Evolutionary conservation across 2,888 invertebrate species (phyloP).

Genomic region (Eucriotettix oculatus): DNA sequence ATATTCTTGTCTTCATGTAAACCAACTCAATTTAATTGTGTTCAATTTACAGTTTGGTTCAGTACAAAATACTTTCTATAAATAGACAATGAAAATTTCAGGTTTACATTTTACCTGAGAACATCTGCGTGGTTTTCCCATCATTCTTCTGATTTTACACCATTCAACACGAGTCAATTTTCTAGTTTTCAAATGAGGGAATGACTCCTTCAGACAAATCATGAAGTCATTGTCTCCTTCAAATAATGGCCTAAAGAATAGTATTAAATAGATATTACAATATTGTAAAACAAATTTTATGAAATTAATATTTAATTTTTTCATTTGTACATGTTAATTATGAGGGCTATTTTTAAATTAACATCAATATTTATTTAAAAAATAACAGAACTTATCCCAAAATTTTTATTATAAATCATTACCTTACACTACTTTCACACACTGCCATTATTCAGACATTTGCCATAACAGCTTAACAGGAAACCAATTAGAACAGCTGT

Average conservation of each 20-base stretch:
- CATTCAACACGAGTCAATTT: slow-evolving; percentile 81
- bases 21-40: no score
- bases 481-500: no score
- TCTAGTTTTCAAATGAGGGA: slow-evolving; percentile 76
- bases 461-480: no score
- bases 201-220: slow-evolving; percentile 81
- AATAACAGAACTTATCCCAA: no score
- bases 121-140: slow-evolving; percentile 94
- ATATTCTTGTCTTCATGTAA: no score
- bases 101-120: slow-evolving; percentile 36
- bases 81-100: background rate
- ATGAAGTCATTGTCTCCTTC: slow-evolving; percentile 93
- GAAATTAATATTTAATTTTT: background rate
- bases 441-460: no score
- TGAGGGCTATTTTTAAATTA: no score
- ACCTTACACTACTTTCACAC: no score
- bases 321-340: no score
- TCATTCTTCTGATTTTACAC: slow-evolving; percentile 85
- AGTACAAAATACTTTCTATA: background rate
- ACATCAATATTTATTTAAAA: no score
- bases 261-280: slow-evolving; percentile 10
- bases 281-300: background rate
- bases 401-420: no score
- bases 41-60: no score
- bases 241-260: slow-evolving; percentile 71